Percentiles rank a stretch among this genome's conserved stretches.
phyloP scores from a whole-genome alignment of 2,113 vertebrate species.

The Oncorhynchus clarkii region DNA sequence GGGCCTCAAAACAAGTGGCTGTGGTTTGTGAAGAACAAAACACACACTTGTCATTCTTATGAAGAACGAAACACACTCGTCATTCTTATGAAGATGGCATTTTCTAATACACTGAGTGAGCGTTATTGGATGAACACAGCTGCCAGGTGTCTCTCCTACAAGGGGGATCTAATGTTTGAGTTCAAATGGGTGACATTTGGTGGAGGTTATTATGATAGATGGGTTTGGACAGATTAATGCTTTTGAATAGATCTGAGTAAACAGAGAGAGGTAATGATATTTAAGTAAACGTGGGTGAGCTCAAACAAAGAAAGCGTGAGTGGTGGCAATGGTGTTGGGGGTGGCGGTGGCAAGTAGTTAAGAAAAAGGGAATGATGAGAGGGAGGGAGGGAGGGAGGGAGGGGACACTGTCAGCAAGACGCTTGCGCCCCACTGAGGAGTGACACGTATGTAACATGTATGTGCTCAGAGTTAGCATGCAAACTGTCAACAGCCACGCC shows the following conservation, averaged over 20 bases:
- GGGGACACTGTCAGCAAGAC: constrained; percentile 26
- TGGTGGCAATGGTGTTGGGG: too few relatives aligned
- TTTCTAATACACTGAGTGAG: too few relatives aligned
- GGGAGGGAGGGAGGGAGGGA: constrained; percentile 15
- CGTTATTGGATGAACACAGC: too few relatives aligned
- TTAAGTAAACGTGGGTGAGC: constrained; percentile 25
- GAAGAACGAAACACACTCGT: background rate
- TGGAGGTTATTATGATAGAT: constrained; percentile 26
- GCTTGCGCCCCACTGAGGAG: constrained; percentile 28
- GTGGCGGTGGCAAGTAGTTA: background rate
- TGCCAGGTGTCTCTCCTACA: background rate
- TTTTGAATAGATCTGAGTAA: constrained; percentile 42
- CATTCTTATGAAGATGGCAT: background rate
- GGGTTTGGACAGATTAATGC: constrained; percentile 43
- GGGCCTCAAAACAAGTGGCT: too few relatives aligned
- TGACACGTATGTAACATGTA: constrained; percentile 27
- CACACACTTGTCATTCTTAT: background rate
- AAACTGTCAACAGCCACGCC: background rate
- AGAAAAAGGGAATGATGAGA: background rate
- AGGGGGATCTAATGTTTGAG: background rate
- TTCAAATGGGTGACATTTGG: constrained; percentile 8
- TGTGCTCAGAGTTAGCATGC: constrained; percentile 32
- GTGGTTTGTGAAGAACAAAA: too few relatives aligned
- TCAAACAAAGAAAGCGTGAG: too few relatives aligned
- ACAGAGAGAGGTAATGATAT: constrained; percentile 49